These are phyloP conservation scores for Pachypsylla venusta DNA, from an alignment of 1,140 invertebrate genomes.

Conservation along the genomic window DNA sequence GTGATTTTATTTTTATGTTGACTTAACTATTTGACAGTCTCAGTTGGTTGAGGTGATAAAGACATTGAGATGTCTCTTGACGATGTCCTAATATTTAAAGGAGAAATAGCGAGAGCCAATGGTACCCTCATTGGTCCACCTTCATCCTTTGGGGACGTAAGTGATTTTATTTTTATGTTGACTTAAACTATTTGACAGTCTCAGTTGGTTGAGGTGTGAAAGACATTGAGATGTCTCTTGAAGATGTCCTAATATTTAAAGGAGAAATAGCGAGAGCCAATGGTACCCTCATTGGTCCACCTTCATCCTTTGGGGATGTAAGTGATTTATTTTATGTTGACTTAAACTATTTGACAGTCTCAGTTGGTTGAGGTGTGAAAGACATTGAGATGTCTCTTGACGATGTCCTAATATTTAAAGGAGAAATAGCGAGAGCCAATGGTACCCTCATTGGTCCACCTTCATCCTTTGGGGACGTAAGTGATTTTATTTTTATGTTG, in stretches of 20 bases:
- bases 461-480: constrained; percentile 62
- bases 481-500: too few relatives aligned
- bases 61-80: constrained; percentile 54
- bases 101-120: constrained; percentile 59
- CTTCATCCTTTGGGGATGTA: constrained; percentile 63
- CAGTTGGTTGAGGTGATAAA: constrained; percentile 56
- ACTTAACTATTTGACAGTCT: constrained; percentile 60
- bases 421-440: constrained; percentile 62
- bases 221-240: constrained; percentile 51
- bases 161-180: constrained; percentile 30
- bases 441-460: constrained; percentile 51
- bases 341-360: too few relatives aligned
- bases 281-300: constrained; percentile 49
- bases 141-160: constrained; percentile 62
- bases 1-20: constrained; percentile 25
- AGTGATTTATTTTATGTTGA: too few relatives aligned
- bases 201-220: constrained; percentile 58
- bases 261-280: constrained; percentile 65
- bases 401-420: constrained; percentile 49
- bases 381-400: constrained; percentile 55
- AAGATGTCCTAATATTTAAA: constrained; percentile 49
- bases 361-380: constrained; percentile 55
- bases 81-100: constrained; percentile 48
- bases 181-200: too few relatives aligned
- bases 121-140: constrained; percentile 50